Base-by-base conservation (phyloP, 2,888 invertebrate genomes). In the Psococerastis gibbosa region DNA sequence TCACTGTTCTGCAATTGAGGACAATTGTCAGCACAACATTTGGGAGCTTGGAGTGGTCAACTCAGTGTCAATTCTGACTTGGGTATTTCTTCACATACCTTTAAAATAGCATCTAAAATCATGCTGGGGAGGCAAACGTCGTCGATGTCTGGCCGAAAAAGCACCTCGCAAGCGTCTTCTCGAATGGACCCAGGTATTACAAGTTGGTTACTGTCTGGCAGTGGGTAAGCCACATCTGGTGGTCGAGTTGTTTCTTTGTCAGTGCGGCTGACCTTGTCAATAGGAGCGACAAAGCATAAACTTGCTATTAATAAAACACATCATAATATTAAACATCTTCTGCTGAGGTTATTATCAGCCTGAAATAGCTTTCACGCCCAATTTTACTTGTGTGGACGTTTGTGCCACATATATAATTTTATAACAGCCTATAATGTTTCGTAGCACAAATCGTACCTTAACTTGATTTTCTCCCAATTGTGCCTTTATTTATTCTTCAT, bases 91-190 rank as follows among this genome's bases (percentile, higher is more conserved):
- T n/a, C n/a, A n/a, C n/a, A n/a, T 56, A 73, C 75, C 66, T 71
- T 71, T 35, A 78, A 55, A 46, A 92, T 73, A 43, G 85, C 71
- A 60, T 91, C 81, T 46, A 95, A 64, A 52, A 95, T 73, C 62
- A 89, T 75, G 49, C 87, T 83, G 0, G 85, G 73, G 48, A 95
- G 62, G 44, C 88, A 79, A 45, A 81, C 68, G 51, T 78, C 75
- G 52, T 88, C 87, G 59, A 74, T 76, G 63, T 87, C 89, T 52
- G 78, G 71, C 54, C 79, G 75, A 67, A 92, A 94, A 55, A 94
- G 64, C 35, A 81, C 64, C 68, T 94, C 94, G 53, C 77, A 82
- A 1, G 79, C 75, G 18, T 74, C 72, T 63, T 92, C 92, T 32
- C 94, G 70, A 2, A 83, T 63, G 49, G 65, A 65, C 13, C 87